These are phyloP conservation scores for Argynnis bischoffii DNA, from an alignment of 2,888 invertebrate species.

Conservation along the genomic window DNA sequence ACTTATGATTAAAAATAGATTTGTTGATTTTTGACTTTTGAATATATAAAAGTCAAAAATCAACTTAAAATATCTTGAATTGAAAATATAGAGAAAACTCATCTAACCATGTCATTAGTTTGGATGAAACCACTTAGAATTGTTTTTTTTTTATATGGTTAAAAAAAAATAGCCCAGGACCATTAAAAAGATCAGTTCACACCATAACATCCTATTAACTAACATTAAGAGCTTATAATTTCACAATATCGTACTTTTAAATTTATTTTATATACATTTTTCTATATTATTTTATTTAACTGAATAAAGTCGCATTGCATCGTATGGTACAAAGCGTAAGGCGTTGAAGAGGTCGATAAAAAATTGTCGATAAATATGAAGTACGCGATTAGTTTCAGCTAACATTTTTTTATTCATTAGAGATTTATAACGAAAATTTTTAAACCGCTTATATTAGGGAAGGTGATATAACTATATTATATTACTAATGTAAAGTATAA, in stretches of 20 bases:
- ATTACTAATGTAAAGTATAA: no score
- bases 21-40: no score
- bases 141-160: background rate
- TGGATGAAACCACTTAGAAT: no score
- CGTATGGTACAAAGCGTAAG: conserved; percentile 29
- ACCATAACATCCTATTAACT: conserved; percentile 6
- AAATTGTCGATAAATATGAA: conserved; percentile 23
- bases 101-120: no score
- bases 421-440: background rate
- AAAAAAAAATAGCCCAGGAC: background rate
- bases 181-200: conserved; percentile 4
- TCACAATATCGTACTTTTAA: background rate
- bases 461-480: conserved; percentile 22
- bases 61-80: no score
- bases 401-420: conserved; percentile 6
- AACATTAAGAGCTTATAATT: background rate
- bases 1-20: no score
- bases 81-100: no score
- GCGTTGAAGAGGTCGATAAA: conserved; percentile 31
- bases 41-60: no score
- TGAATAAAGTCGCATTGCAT: conserved; percentile 17
- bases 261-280: conserved; percentile 25
- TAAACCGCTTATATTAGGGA: conserved; percentile 11
- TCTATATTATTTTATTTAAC: conserved; percentile 15
- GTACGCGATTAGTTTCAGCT: conserved; percentile 21